Evolutionary conservation across 2,888 invertebrate genomes (phyloP), one percentile per base, ranked within the genome.

Genomic region (Bombylius major): DNA sequence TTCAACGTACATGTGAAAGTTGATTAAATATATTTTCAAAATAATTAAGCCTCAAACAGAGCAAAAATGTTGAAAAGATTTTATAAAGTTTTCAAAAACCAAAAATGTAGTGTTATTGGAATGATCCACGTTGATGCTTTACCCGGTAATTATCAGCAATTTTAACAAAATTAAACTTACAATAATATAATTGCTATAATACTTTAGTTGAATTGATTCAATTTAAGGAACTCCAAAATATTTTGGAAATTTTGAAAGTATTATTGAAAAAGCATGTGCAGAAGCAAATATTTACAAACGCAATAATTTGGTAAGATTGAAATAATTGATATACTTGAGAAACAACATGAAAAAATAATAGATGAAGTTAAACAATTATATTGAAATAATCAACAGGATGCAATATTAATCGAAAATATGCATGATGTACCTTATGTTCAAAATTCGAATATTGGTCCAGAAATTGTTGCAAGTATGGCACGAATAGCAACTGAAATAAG

Each of bases 371-470:
- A 11, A 23, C 44, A 42, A 55, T 42, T 49, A 42, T 36, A 49
- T 53, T 54, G 5, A 23, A 23, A 23, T 23, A 23, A 23, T 23
- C 23, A 23, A 23, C 55, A 87, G 87, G 83, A 87, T 70, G 84
- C 79, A 4, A 72, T 89, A 33, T 66, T 88, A 46, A 72, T 89
- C 12, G 88, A 89, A 75, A 89, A 89, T 67, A 89, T 89, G 88
- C 81, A 86, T 65, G 88, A 89, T 66, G 69, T 86, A 32, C 88
- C 89, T 0, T 89, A 88, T 65, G 66, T 83, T 3, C 78, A 78
- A 64, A 71, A 78, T 3, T 69, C 72, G 49, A 65, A 78, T 49
- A 68, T 86, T 52, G 81, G 81, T 4, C 83, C 87, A 0, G 89
- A 89, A 72, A 79, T 80, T 13, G 77, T 79, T 3, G 80, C 87